Percentiles rank a stretch among this genome's conserved stretches.
phyloP scores from a whole-genome alignment of 2,113 vertebrate genomes.

The Onychostoma macrolepis region DNA sequence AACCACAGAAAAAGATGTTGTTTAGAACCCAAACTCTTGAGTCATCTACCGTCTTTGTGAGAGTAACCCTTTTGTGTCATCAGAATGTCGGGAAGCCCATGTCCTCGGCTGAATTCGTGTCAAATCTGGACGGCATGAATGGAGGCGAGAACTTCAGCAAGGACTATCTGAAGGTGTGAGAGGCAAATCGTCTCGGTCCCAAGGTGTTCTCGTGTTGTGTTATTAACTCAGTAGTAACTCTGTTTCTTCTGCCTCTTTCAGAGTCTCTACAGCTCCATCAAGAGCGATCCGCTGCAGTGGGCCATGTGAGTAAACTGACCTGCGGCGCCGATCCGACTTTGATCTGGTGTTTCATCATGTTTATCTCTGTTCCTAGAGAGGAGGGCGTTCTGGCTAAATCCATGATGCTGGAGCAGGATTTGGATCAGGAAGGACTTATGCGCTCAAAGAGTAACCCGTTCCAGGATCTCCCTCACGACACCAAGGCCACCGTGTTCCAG shows the following conservation, averaged over 20 bases:
- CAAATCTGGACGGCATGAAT: constrained; percentile 85
- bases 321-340: not conserved
- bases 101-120: constrained; percentile 83
- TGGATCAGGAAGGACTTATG: constrained; percentile 42
- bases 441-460: constrained; percentile 83
- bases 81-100: constrained; percentile 91
- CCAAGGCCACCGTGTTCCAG: constrained; percentile 77
- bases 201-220: not conserved
- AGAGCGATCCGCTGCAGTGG: constrained; percentile 86
- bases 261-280: constrained; percentile 86
- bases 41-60: not conserved
- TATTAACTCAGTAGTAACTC: not conserved
- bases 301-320: constrained; percentile 74
- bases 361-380: constrained; percentile 68
- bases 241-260: constrained; percentile 60
- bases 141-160: constrained; percentile 83
- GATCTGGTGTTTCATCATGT: not conserved
- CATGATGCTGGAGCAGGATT: constrained; percentile 63
- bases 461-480: constrained; percentile 79
- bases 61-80: not conserved
- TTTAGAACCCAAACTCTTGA: not conserved
- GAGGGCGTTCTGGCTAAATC: constrained; percentile 75
- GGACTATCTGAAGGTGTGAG: constrained; percentile 87
- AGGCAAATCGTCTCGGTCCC: not conserved
- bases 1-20: not conserved